Evolutionary conservation across 2,888 invertebrate species (phyloP), one percentile per base, ranked within the genome.

Genomic region (Synergus itoensis): DNA sequence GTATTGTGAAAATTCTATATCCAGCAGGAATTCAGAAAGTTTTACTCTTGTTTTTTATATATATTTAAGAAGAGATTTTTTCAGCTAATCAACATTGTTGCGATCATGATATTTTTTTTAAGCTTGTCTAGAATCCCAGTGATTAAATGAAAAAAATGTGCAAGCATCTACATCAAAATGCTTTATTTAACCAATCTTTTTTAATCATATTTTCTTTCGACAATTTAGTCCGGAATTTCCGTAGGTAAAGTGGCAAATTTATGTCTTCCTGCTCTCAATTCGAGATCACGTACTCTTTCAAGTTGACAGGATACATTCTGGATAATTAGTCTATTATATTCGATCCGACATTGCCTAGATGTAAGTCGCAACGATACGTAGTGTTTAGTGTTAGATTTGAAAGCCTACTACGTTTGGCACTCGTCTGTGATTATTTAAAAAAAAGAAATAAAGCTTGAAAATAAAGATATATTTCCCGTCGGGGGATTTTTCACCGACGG

Each of bases 351-450:
- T 65, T 77, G 65, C 57, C 40, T 77, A 77, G 77, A 43, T 77
- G 18, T 76, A 76, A 77, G 57, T 64, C 41, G 78, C 75, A 48
- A 75, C 67, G 53, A 78, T 73, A 67, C 84, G 81, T 86, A 86
- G 84, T 76, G 82, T 82, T 84, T 84, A 80, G 83, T 85, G 80
- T 84, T 86, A 85, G 83, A 85, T 85, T 85, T 84, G 76, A 85
- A 77, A 84, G 87, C 88, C 88, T 87, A 86, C 85, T 86, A 85
- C 86, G 86, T 88, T 88, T 87, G 88, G 87, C 88, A 86, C 85
- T 87, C 85, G 88, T 88, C 87, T 88, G 87, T 88, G 87, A 88
- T 88, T 87, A 87, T 86, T 83, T 78, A 80, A 82, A 83, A 81
- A 62, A 84, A 81, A 83, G 62, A 77, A 77, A 75, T 78, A 82